phyloP scores from a whole-genome alignment of 1,140 invertebrate species.

The Dryas iulia region DNA sequence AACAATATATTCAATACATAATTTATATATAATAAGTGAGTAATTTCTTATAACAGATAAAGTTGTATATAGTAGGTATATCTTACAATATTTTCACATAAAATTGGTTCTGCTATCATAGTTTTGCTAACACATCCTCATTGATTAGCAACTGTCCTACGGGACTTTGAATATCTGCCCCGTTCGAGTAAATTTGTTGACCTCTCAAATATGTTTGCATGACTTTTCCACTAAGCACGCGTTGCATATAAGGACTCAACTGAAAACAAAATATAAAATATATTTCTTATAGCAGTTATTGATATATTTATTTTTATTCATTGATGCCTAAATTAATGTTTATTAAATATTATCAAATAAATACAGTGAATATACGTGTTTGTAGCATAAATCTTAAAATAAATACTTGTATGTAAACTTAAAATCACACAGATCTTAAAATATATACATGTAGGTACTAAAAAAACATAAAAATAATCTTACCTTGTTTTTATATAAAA shows the following conservation, averaged over 20 bases:
- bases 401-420: background rate
- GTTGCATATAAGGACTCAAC: conserved; percentile 78
- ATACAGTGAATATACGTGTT: background rate
- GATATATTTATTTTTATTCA: no score
- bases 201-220: conserved; percentile 79
- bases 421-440: no score
- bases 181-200: conserved; percentile 74
- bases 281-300: no score
- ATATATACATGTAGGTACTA: no score
- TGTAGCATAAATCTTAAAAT: background rate
- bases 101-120: background rate
- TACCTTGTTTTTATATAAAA: conserved; percentile 83
- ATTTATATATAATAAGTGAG: no score
- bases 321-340: no score
- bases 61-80: no score
- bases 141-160: conserved; percentile 70
- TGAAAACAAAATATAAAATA: conserved; percentile 40
- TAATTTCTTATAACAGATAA: no score
- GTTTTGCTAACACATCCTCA: conserved; percentile 26
- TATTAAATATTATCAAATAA: no score
- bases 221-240: conserved; percentile 77
- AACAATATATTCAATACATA: no score
- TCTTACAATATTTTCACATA: background rate
- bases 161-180: conserved; percentile 55
- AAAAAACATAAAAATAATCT: no score